Conservation (phyloP, 2,113 vertebrate species). For the Channa argus region DNA sequence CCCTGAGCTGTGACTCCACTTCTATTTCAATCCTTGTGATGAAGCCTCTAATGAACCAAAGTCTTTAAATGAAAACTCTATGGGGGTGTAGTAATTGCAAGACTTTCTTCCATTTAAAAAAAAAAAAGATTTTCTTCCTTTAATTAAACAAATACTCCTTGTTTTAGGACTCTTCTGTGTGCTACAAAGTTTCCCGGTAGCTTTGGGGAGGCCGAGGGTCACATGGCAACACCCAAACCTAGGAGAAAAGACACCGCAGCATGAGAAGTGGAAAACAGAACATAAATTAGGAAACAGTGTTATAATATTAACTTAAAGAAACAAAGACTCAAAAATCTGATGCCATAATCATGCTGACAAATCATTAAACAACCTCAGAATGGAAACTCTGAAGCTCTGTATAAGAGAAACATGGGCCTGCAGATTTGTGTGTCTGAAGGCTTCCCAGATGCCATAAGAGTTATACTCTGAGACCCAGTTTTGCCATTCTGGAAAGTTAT, state of each 20-base stretch:
- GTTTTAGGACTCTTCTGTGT: background rate
- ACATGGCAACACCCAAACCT: slow-evolving; percentile 10
- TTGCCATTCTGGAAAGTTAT: too few relatives aligned
- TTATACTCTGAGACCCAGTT: too few relatives aligned
- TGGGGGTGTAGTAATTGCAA: slow-evolving; percentile 1
- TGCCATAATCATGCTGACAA: background rate
- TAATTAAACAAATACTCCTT: slow-evolving; percentile 38
- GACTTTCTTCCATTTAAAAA: slow-evolving; percentile 9
- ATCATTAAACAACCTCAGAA: background rate
- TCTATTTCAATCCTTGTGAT: slow-evolving; percentile 33
- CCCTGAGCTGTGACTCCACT: slow-evolving; percentile 1
- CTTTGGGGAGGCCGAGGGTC: slow-evolving; percentile 22
- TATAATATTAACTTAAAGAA: background rate
- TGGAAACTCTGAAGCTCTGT: background rate
- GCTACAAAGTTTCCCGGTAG: slow-evolving; percentile 8
- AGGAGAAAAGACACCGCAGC: slow-evolving; percentile 27
- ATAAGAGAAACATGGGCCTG: background rate
- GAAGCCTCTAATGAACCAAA: slow-evolving; percentile 2
- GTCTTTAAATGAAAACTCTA: slow-evolving; percentile 47
- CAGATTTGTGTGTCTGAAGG: too few relatives aligned
- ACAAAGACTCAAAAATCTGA: background rate
- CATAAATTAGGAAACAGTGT: background rate
- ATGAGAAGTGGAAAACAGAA: slow-evolving; percentile 9
- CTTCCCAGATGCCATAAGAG: too few relatives aligned
- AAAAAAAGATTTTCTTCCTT: slow-evolving; percentile 23